Evolutionary conservation across 1,140 invertebrate species (phyloP), one percentile per base, ranked within the genome.

Genomic region (Homalodisca vitripennis): DNA sequence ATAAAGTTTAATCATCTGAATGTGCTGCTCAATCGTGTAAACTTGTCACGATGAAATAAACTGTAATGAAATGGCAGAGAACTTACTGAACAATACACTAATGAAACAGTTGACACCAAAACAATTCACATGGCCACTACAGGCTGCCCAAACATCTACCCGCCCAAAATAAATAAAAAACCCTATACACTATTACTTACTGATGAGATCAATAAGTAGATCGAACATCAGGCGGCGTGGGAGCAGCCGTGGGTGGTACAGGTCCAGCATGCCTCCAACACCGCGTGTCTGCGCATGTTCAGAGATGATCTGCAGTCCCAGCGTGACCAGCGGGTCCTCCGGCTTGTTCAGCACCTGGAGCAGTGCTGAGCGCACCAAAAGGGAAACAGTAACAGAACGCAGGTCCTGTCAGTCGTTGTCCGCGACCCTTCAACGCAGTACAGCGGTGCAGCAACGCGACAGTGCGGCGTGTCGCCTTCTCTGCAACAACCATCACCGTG

Each of bases 371-470:
- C 87, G 88, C 2, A 97, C 79, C 67, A 97, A 85, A 3, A 92
- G 92, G 89, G 78, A 95, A 97, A 26, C 88, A 83, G 76, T 92
- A 96, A 46, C 91, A 88, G 80, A 97, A 94, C 0, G 88, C 87
- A 1, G 92, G 87, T 0, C 88, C 88, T 2, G 84, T 84, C 46
- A 93, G 84, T 41, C 83, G n/a, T 27, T 73, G 71, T 77, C 78
- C n/a, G 75, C 78, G 51, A 66, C 72, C 74, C 13, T 68, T 55
- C 29, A 30, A 22, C n/a, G 32, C 26, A 1, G 86, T 87, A 10
- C 78, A 75, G 1, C 77, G 73, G 73, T 90, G 82, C 6, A 91
- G 79, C 13, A 84, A 73, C 22, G 80, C 79, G 17, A 93, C 79
- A n/a, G 87, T 85, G 64, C 89, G 55, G 0, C 46, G 68, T 12